Evolutionary conservation across 2,888 invertebrate genomes (phyloP), one percentile per base, ranked within the genome.

Genomic region (Rhimphoctona megacephalus): DNA sequence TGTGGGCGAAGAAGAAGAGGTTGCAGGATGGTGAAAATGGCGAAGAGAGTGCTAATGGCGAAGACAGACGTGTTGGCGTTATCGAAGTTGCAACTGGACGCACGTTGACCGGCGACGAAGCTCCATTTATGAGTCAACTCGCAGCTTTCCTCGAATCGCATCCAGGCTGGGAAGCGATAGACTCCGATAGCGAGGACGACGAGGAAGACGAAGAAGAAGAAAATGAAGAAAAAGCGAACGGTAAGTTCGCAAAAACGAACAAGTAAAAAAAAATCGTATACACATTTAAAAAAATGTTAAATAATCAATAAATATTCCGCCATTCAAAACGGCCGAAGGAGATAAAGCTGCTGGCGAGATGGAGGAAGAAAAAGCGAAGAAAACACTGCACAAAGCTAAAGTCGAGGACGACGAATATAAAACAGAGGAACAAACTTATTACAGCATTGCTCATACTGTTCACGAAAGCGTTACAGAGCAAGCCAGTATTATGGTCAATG

Each of bases 321-420:
- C 33, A 39, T 39, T 22, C 1, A 14, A 3, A 8, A 33, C 43
- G 64, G 87, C 85, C 86, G 90, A 89, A 30, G 92, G 92, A 86
- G 90, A 91, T 46, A 92, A 90, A 83, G 49, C 79, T 19, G 36
- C 85, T 8, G 88, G 90, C 0, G 91, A 90, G 80, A 95, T 95
- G 0, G 96, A 96, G 0, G 97, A 97, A 88, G 97, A 97, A 83
- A 96, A 96, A 91, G 95, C 96, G 0, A 96, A 96, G 80, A 97
- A 97, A 69, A 96, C 97, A 87, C 96, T 98, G 89, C 97, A 97
- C 91, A 97, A 98, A 92, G 97, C 97, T 1, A 98, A 98, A 95
- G 97, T 97, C 22, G 98, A 98, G 93, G 99, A 99, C 92, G 99
- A 99, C 93, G 99, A 99, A 93, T 99, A 99, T 94, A 98, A 98